phyloP scores from a whole-genome alignment of 2,888 invertebrate genomes.

The Zaprionus lineosus region DNA sequence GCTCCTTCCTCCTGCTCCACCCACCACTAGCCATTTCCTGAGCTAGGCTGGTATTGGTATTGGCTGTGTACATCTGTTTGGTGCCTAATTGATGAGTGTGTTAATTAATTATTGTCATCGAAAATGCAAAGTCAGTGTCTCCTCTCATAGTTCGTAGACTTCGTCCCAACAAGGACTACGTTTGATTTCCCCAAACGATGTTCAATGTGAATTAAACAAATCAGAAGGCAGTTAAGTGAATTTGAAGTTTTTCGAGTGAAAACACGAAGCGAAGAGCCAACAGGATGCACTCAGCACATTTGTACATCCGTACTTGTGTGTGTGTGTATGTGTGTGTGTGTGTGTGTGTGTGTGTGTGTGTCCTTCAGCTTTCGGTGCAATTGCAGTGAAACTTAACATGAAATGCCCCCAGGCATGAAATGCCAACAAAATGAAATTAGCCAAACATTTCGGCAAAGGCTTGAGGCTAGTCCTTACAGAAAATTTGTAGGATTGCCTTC shows the following conservation, averaged over 20 bases:
- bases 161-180: not conserved
- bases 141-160: conserved; percentile 52
- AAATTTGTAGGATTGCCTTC: conserved; percentile 16
- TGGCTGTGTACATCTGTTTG: conserved; percentile 23
- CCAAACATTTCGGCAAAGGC: conserved; percentile 38
- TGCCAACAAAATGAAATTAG: conserved; percentile 60
- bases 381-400: conserved; percentile 30
- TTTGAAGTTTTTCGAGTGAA: too few relatives aligned
- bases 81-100: conserved; percentile 63
- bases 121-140: conserved; percentile 49
- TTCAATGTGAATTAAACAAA: too few relatives aligned
- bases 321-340: too few relatives aligned
- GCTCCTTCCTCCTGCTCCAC: conserved; percentile 3
- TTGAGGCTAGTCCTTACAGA: conserved; percentile 16
- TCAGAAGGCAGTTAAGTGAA: too few relatives aligned
- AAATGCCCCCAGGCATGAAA: conserved; percentile 23
- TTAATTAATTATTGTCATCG: conserved; percentile 56
- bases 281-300: too few relatives aligned
- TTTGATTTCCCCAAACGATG: conserved; percentile 27
- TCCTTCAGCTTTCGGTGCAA: conserved; percentile 31
- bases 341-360: too few relatives aligned
- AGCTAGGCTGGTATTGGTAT: conserved; percentile 37
- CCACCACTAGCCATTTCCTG: too few relatives aligned
- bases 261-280: too few relatives aligned
- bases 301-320: conserved; percentile 22